phyloP scores from a whole-genome alignment of 2,888 invertebrate species.

The Polyommatus iphigenia region DNA sequence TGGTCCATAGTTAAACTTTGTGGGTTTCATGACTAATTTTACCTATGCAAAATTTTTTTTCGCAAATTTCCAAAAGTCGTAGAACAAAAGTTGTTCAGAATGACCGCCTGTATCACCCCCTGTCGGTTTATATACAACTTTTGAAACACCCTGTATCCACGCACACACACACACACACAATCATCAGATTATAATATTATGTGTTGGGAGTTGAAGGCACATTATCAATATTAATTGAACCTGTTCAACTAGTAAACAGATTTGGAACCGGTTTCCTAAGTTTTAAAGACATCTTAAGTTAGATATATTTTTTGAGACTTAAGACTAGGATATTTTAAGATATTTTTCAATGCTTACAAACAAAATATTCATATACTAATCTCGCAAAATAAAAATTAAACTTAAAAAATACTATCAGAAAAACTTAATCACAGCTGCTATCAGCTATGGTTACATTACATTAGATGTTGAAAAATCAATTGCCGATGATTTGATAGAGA shows the following conservation, averaged over 20 bases:
- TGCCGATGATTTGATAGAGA: background rate
- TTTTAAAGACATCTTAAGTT: background rate
- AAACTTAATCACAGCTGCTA: background rate
- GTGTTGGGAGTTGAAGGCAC: background rate
- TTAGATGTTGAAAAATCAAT: too few species aligned
- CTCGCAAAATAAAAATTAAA: background rate
- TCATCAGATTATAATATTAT: background rate
- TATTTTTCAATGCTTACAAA: background rate
- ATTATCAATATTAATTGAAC: background rate
- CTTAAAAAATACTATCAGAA: background rate
- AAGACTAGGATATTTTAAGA: background rate
- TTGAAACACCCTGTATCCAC: too few species aligned
- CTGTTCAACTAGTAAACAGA: conserved; percentile 24
- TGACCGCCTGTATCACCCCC: too few species aligned
- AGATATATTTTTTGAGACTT: background rate
- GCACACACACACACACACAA: background rate
- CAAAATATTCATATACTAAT: background rate
- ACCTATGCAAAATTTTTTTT: too few species aligned
- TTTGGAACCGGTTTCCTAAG: background rate
- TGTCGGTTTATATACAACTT: too few species aligned
- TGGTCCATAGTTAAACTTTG: too few species aligned
- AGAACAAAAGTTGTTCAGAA: too few species aligned
- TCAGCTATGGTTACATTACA: too few species aligned
- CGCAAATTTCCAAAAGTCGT: background rate
- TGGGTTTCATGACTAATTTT: too few species aligned